Conservation (phyloP, 2,888 invertebrate species). For the Diarsia dahlii region DNA sequence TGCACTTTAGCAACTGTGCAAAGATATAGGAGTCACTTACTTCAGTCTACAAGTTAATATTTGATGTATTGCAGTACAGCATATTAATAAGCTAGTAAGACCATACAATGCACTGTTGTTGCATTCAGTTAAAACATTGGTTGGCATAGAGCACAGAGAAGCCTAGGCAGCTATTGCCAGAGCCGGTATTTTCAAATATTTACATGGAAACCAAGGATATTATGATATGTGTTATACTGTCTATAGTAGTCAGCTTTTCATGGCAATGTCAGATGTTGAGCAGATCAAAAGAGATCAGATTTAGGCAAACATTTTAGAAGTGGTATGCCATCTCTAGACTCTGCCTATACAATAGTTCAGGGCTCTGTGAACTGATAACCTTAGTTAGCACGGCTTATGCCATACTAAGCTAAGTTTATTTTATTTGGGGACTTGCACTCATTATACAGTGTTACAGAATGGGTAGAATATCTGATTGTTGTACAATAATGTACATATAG, state of each 20-base stretch:
- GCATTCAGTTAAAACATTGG: background rate
- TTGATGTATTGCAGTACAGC: background rate
- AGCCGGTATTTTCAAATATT: background rate
- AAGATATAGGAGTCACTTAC: background rate
- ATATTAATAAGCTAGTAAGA: background rate
- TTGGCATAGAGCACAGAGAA: background rate
- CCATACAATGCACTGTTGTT: background rate
- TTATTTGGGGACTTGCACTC: background rate
- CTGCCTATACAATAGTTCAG: background rate
- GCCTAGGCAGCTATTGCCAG: background rate
- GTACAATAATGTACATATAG: background rate
- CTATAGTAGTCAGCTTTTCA: background rate
- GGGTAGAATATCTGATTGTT: background rate
- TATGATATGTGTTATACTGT: background rate
- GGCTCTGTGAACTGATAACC: background rate
- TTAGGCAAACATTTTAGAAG: background rate
- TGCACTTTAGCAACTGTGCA: background rate
- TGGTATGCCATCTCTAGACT: background rate
- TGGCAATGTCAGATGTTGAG: background rate
- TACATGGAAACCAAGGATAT: background rate
- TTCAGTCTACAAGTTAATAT: background rate
- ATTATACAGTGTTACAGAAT: background rate
- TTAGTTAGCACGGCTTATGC: no score
- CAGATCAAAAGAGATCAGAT: background rate
- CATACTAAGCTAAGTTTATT: conserved; percentile 1